phyloP scores from a whole-genome alignment of 1,140 invertebrate species.

The Macrosteles quadrilineatus region DNA sequence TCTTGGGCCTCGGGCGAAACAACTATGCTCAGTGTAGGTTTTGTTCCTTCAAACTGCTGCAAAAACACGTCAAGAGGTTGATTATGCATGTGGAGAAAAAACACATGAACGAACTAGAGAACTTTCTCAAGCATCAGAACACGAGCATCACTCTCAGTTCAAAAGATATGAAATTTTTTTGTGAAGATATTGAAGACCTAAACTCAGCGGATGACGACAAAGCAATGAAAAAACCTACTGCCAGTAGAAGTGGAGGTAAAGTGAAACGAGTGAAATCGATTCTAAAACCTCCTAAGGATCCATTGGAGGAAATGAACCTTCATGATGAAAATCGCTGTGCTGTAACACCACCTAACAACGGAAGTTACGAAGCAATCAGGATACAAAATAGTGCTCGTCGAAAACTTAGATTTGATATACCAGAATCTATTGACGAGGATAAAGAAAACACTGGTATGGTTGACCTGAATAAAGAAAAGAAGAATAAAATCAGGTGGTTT shows the following conservation, averaged over 20 bases:
- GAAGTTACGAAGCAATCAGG: constrained; percentile 25
- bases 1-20: constrained; percentile 31
- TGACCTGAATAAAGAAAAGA: constrained; percentile 27
- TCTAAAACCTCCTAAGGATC: constrained; percentile 35
- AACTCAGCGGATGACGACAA: background rate
- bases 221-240: background rate
- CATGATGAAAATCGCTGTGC: constrained; percentile 5
- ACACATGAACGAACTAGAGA: constrained; percentile 36
- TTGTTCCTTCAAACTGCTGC: constrained; percentile 40
- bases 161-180: constrained; percentile 24
- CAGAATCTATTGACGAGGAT: constrained; percentile 32
- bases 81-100: constrained; percentile 45
- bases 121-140: constrained; percentile 18
- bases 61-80: constrained; percentile 40
- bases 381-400: constrained; percentile 33
- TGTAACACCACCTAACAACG: background rate
- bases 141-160: constrained; percentile 2
- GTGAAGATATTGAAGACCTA: constrained; percentile 17
- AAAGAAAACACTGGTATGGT: constrained; percentile 30
- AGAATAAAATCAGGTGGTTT: constrained; percentile 34
- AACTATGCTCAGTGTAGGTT: constrained; percentile 41
- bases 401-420: constrained; percentile 43
- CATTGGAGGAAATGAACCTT: background rate
- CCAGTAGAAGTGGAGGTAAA: constrained; percentile 10
- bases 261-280: constrained; percentile 36